Evolutionary conservation across 2,113 vertebrate genomes (phyloP), one percentile per base, ranked within the genome.

Genomic region (Diphyllodes magnificus): DNA sequence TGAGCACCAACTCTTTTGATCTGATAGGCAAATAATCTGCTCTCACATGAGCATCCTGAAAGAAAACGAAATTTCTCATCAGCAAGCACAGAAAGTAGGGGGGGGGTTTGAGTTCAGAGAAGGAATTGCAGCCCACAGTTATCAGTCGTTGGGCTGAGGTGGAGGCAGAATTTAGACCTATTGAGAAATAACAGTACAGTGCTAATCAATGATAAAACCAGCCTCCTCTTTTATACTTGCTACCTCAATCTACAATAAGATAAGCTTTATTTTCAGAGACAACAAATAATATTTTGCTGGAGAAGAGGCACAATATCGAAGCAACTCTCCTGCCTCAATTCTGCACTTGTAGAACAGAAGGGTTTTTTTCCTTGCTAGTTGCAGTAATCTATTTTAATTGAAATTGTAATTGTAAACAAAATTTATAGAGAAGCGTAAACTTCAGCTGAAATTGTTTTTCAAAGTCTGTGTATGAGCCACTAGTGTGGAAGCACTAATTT

Each of bases 31-130:
- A 81, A 35, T 77, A 82, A 87, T 70, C 54, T 31, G 40, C 39
- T 90, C 16, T 86, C 59, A 75, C 5, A 27, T 84, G 56, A 88
- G 70, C 37, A 70, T 65, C 39, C 31, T 75, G 45, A 92, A 90
- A 82, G n/a, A 70, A 95, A 93, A 90, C 47, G 20, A 63, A 86
- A 81, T 76, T 94, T 94, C 53, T 94, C 81, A 92, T 50, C 35
- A 88, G 33, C 6, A 24, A 79, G 28, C 2, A 1, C 24, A 82
- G 21, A 37, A 44, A 50, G 37, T 31, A 44, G 9, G 19, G 2
- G 1, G 12, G 39, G 39, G 39, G 39, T 11, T 54, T 30, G 22
- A 79, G 44, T 49, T 56, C 10, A 42, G n/a, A 50, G 47, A 56
- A 91, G 37, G 42, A 57, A 93, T 84, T 23, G 18, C 27, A 94